Base-by-base conservation (phyloP, 2,113 vertebrate genomes). In the Paramisgurnus dabryanus region DNA sequence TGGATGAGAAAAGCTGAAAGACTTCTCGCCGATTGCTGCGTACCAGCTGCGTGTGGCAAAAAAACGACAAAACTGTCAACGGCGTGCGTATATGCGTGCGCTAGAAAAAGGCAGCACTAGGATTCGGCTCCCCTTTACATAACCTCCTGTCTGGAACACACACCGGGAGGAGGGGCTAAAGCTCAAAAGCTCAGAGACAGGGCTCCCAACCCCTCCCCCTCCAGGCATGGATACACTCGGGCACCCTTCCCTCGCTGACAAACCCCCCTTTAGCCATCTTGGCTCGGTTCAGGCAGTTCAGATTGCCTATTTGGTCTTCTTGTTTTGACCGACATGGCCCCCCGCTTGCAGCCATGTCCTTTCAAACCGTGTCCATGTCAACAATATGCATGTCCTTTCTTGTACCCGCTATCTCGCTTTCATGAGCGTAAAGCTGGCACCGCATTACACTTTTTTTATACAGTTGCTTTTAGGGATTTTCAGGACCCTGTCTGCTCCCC, bases 121-220 rank as follows among this genome's bases (percentile, higher is more conserved):
- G 87, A 91, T 90, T 89, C 82, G 68, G 87, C 90, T 93, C 88
- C 91, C 89, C 86, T 92, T 93, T 90, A 93, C 89, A 92, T 91
- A 93, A 92, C 90, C 89, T 88, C 86, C 80, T 80, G 80, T 67
- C 69, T 73, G 75, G 85, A 84, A 84, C 78, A 82, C 86, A 87
- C 79, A 87, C 69, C 78, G 86, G 89, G 87, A 90, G 92, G 90
- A 89, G 90, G 88, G 87, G 87, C 74, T 75, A 67, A 15, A 65
- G 43, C 65, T 79, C 83, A 72, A 64, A 47, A 12, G 85, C 78
- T 88, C 81, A 89, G 82, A 91, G 76, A 86, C 67, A 76, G 76
- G 78, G 78, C 67, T 17, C 41, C 67, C 78, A 50, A 81, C 86
- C 84, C 81, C 75, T 85, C 86, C 84, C 80, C 82, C 64, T 68